Conservation (phyloP, 2,888 invertebrate species). For the Sinopyrophorus schimmeli region DNA sequence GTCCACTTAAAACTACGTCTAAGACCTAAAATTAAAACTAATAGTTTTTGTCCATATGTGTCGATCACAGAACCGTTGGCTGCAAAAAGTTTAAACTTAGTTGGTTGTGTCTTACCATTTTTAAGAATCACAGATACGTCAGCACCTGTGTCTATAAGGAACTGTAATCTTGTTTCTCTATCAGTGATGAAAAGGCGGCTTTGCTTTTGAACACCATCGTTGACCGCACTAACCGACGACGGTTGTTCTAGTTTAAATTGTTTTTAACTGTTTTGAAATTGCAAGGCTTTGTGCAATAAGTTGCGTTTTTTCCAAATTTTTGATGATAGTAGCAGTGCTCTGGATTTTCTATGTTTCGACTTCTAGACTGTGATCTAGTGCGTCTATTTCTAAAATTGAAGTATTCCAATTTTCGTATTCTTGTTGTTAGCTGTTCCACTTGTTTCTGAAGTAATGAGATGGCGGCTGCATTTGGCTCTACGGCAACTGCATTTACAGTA, state of each 20-base stretch:
- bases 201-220: not conserved
- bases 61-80: not conserved
- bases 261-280: no score
- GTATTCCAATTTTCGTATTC: no score
- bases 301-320: no score
- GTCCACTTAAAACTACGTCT: not conserved
- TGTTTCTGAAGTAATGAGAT: not conserved
- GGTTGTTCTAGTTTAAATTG: constrained; percentile 2
- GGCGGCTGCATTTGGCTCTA: not conserved
- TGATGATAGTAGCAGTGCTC: no score
- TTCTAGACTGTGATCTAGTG: no score
- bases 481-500: not conserved
- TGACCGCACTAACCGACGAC: constrained; percentile 5
- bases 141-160: not conserved
- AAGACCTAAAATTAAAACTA: not conserved
- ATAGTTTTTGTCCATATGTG: no score
- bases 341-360: no score
- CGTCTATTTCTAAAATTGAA: no score
- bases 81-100: not conserved
- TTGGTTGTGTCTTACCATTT: not conserved
- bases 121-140: not conserved
- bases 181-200: constrained; percentile 1
- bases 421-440: not conserved
- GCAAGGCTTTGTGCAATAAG: no score
- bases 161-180: not conserved